Conservation (phyloP, 2,888 invertebrate species). For the Pharmacophagus antenor region DNA sequence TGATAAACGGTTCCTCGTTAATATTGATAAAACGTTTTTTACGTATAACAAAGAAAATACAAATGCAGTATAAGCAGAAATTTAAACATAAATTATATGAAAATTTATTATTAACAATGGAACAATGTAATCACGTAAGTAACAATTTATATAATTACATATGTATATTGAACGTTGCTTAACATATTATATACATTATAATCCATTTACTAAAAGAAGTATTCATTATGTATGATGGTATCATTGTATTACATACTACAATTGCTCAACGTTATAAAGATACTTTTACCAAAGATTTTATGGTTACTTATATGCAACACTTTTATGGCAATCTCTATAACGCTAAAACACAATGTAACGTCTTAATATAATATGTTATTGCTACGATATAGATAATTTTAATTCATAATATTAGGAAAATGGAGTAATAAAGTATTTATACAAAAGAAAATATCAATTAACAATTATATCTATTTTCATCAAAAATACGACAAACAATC, state of each 20-base stretch:
- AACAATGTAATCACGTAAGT: too few species aligned
- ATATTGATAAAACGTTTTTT: slow-evolving; percentile 5
- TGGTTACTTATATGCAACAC: slow-evolving; percentile 9
- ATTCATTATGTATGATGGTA: too few species aligned
- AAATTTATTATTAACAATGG: not conserved
- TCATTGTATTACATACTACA: not conserved
- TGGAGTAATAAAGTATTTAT: too few species aligned
- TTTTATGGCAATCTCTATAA: slow-evolving; percentile 10
- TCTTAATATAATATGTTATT: not conserved
- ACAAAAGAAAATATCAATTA: too few species aligned
- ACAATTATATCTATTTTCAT: too few species aligned
- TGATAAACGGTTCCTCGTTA: slow-evolving; percentile 3
- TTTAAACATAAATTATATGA: not conserved
- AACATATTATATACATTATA: too few species aligned
- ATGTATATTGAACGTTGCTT: too few species aligned
- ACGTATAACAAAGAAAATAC: not conserved
- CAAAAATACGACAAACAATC: too few species aligned
- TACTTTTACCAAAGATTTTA: slow-evolving; percentile 11
- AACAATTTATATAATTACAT: too few species aligned
- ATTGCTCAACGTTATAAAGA: not conserved
- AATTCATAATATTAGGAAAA: too few species aligned
- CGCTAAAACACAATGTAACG: slow-evolving; percentile 17
- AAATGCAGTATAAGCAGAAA: not conserved
- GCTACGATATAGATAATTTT: too few species aligned
- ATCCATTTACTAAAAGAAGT: too few species aligned